These are phyloP conservation scores for Dasyprocta punctata DNA, from an alignment of 2,113 vertebrate genomes.

Conservation along the genomic window DNA sequence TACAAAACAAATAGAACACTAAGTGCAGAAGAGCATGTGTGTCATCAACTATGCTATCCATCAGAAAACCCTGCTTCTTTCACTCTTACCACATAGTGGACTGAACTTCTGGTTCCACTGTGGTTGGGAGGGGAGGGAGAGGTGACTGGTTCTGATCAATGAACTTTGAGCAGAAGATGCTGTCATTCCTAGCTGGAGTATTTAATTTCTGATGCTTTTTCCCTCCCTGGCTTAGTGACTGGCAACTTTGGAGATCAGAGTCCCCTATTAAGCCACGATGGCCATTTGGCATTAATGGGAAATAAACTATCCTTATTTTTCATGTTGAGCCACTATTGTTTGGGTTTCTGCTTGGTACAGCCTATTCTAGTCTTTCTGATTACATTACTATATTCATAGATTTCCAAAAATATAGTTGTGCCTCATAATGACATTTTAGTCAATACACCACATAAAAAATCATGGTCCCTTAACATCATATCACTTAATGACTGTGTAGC, in stretches of 20 bases:
- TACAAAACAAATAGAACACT: background rate
- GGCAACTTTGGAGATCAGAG: background rate
- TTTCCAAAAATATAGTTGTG: background rate
- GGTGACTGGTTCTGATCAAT: background rate
- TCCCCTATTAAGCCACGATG: background rate
- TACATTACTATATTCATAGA: background rate
- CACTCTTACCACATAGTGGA: background rate
- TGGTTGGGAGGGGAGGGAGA: fast-evolving
- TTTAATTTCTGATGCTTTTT: background rate
- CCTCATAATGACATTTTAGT: background rate
- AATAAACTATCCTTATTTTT: background rate
- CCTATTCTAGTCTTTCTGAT: background rate
- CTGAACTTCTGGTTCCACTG: background rate
- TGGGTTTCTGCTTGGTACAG: background rate
- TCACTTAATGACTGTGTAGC: background rate
- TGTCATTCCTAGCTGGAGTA: background rate
- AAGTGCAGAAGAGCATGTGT: background rate
- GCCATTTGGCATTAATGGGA: background rate
- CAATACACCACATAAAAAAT: background rate
- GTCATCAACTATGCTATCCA: fast-evolving
- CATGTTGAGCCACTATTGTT: background rate
- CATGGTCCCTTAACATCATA: background rate
- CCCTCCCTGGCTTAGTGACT: background rate
- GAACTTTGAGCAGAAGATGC: background rate
- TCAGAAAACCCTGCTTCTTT: background rate